Base-by-base conservation (phyloP, 2,888 invertebrate genomes). In the Tetrapedia diversipes region DNA sequence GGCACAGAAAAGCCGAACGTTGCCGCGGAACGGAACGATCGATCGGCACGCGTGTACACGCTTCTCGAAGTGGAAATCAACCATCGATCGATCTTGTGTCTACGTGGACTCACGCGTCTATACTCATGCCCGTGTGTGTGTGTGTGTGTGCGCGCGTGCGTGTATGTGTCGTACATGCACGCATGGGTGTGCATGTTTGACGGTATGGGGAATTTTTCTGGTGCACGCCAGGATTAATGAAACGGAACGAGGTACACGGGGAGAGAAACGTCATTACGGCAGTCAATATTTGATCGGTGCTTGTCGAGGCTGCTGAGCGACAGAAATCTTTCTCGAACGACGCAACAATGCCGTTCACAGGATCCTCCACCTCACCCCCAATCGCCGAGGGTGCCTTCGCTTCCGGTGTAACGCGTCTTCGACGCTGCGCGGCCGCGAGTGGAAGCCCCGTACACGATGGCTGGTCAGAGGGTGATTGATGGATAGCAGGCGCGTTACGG, bases 281-380 rank as follows among this genome's bases (percentile, higher is more conserved):
- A 49, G 84, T 76, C 79, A 79, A 81, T 76, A 74, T 83, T 84
- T 83, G 82, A 71, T 69, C 72, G 61, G 41, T 60, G 57, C 60
- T 47, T 54, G 68, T 37, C 63, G 56, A 22, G 27, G 27, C 56
- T 57, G 14, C 16, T n/a, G 51, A 57, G 43, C 67, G 56, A 49
- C 54, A 53, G 59, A 69, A 71, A 69, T 63, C 66, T 69, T 80
- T 69, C 64, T 56, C 43, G 22, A 37, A 19, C 51, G 32, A 24
- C 49, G 29, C 71, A 43, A 81, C 72, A 80, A 81, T 80, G 69
- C 61, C 69, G 24, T 41, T 34, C n/a, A n/a, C n/a, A 70, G 45
- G 49, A 70, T 34, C 59, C 68, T 49, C 68, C 64, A n/a, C n/a
- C n/a, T n/a, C n/a, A n/a, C n/a, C n/a, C n/a, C n/a, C n/a, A n/a